Percentiles rank a stretch among this genome's conserved stretches.
Conservation (phyloP, 2,888 invertebrate species). For the Kuschelorhynchus macadamiae region DNA sequence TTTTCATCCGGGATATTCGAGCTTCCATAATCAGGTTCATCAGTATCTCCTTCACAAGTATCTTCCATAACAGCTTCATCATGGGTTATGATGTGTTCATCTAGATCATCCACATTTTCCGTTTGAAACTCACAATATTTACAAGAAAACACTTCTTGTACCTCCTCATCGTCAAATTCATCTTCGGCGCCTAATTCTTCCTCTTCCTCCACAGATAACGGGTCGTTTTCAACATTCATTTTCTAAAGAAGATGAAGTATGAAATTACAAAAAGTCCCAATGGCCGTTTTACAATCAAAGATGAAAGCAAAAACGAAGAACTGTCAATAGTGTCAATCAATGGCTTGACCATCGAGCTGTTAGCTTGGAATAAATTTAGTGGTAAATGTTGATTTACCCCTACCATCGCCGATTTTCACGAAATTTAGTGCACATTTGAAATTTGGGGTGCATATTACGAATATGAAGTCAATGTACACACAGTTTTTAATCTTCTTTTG, state of each 20-base stretch:
- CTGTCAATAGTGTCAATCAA: background rate
- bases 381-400: no score
- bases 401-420: no score
- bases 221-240: background rate
- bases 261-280: no score
- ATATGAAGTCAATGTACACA: no score
- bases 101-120: conserved; percentile 52
- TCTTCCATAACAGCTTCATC: conserved; percentile 45
- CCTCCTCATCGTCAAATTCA: conserved; percentile 19
- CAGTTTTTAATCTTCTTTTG: no score
- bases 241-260: no score
- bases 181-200: conserved; percentile 19
- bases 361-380: no score
- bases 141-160: conserved; percentile 44
- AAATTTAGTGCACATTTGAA: no score
- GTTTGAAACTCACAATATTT: conserved; percentile 51
- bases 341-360: no score
- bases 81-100: conserved; percentile 53
- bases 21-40: background rate
- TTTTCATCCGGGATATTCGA: no score
- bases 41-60: conserved; percentile 9
- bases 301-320: background rate
- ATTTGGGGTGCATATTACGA: no score
- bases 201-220: conserved; percentile 10
- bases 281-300: background rate